These are phyloP conservation scores for Dipodomys spectabilis DNA, from an alignment of 2,113 vertebrate genomes.

Conservation along the genomic window DNA sequence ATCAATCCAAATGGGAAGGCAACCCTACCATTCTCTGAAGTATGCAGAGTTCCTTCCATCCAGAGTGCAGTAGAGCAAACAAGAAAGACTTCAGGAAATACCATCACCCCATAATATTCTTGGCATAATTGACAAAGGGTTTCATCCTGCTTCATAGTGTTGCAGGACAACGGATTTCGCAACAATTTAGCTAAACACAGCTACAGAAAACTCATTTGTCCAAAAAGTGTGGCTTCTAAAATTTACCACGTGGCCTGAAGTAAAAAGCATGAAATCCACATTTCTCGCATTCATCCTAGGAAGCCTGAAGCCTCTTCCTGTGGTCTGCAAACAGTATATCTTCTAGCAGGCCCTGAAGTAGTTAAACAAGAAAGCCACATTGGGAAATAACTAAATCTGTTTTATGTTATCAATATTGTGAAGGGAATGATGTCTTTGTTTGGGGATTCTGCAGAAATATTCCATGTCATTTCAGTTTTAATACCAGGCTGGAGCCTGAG, in stretches of 20 bases:
- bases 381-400: slow-evolving; percentile 81
- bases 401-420: slow-evolving; percentile 88
- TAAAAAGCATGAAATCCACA: not conserved
- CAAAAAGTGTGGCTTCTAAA: not conserved
- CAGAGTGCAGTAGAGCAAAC: not conserved
- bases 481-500: slow-evolving; percentile 94
- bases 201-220: not conserved
- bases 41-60: not conserved
- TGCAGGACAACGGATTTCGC: not conserved
- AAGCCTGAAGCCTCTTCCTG: not conserved
- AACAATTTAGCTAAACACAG: not conserved
- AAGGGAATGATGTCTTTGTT: slow-evolving; percentile 92
- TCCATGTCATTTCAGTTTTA: slow-evolving; percentile 90
- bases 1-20: not conserved
- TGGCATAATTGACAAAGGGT: not conserved
- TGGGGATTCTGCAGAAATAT: slow-evolving; percentile 91
- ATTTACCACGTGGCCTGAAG: not conserved
- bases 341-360: slow-evolving; percentile 71
- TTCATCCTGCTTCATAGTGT: not conserved
- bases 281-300: not conserved
- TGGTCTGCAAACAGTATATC: not conserved
- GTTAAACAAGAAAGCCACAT: slow-evolving; percentile 81
- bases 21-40: not conserved
- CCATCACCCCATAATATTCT: not conserved
- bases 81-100: not conserved